Percentiles rank a stretch among this genome's conserved stretches.
Conservation (phyloP, 2,113 vertebrate genomes). For the Leuciscus idus region DNA sequence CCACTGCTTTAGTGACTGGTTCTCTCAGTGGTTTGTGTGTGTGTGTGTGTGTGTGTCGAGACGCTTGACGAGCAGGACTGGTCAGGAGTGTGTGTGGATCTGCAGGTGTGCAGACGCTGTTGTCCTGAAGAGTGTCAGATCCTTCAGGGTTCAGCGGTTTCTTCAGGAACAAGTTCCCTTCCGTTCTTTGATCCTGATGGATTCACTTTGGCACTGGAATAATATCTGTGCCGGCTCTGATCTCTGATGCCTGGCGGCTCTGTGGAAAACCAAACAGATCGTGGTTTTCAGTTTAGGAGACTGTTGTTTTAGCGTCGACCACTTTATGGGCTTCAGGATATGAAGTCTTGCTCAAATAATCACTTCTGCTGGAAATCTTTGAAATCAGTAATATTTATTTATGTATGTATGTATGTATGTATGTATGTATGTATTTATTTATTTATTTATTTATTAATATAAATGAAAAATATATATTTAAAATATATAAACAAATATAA, state of each 20-base stretch:
- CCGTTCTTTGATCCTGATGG: slow-evolving; percentile 37
- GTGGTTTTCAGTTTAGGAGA: slow-evolving; percentile 9
- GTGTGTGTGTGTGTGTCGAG: no score
- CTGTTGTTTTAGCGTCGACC: not conserved
- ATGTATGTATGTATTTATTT: no score
- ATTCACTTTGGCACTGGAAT: slow-evolving; percentile 26
- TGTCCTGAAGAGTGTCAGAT: no score
- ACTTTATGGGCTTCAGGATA: not conserved
- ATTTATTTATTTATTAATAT: no score
- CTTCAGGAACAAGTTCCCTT: slow-evolving; percentile 1
- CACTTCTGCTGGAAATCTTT: not conserved
- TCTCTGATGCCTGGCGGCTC: not conserved
- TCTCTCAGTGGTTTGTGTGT: no score
- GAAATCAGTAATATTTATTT: no score
- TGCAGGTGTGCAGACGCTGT: no score
- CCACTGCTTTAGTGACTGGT: not conserved
- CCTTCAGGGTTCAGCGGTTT: slow-evolving; percentile 7
- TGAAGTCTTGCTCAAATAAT: not conserved
- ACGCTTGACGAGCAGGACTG: no score
- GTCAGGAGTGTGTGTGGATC: no score
- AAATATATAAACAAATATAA: no score
- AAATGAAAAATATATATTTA: no score
- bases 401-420: no score
- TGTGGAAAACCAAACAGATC: slow-evolving; percentile 5
- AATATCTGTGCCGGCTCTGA: slow-evolving; percentile 8